Conservation (phyloP, 1,140 invertebrate species). For the Drosophila neocordata region DNA sequence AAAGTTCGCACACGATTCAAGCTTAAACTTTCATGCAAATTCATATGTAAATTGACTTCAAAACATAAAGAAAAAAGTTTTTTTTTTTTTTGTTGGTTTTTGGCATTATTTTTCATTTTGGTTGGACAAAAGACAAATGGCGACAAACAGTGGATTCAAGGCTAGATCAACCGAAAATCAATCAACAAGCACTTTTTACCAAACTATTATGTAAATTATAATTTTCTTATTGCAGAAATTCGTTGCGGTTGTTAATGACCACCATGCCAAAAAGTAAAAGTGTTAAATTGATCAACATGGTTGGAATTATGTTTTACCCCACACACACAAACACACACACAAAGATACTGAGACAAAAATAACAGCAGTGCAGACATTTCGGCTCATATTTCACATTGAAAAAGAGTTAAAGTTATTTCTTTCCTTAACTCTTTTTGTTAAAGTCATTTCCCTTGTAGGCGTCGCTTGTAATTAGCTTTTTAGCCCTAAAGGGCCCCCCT, state of each 20-base stretch:
- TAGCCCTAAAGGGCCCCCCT: constrained; percentile 42
- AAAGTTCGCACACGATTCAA: background rate
- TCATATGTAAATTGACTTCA: constrained; percentile 2
- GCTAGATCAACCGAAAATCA: constrained; percentile 9
- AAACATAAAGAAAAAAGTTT: background rate
- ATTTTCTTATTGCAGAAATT: constrained; percentile 14
- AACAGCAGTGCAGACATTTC: background rate
- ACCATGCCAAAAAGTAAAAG: constrained; percentile 17
- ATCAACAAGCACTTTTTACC: constrained; percentile 7
- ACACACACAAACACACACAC: constrained; percentile 47
- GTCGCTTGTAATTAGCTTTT: constrained; percentile 73
- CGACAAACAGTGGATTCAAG: constrained; percentile 8
- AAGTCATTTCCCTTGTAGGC: constrained; percentile 64
- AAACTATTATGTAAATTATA: constrained; percentile 3
- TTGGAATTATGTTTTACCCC: constrained; percentile 12
- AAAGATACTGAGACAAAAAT: background rate
- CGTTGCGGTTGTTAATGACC: constrained; percentile 16
- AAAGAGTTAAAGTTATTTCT: background rate
- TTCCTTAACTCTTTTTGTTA: background rate
- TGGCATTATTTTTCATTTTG: background rate
- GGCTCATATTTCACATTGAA: constrained; percentile 17
- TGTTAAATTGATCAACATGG: constrained; percentile 19
- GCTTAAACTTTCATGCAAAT: constrained; percentile 7
- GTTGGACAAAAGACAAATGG: constrained; percentile 8
- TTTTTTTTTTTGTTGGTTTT: background rate